Conservation (phyloP, 1,140 invertebrate genomes). For the Pygmarrhopalites habei region DNA sequence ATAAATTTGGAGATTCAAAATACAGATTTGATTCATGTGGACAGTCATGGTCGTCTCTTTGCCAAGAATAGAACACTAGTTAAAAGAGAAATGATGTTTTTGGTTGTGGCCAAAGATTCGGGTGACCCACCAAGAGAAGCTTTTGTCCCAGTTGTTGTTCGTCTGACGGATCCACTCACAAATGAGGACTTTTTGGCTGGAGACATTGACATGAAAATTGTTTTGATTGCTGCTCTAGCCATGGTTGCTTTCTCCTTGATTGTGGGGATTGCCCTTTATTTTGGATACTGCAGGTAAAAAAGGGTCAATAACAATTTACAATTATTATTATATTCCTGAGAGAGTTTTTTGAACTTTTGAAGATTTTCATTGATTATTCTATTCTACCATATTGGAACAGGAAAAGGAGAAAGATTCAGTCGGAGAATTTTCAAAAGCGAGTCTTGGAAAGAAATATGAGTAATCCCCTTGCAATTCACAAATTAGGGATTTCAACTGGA, state of each 20-base stretch:
- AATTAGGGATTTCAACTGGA: conserved; percentile 7
- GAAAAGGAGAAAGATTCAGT: conserved; percentile 38
- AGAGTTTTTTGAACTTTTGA: no score
- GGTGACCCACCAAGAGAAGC: conserved; percentile 34
- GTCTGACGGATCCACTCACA: conserved; percentile 27
- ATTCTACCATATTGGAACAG: no score
- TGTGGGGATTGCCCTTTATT: conserved; percentile 34
- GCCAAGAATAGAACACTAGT: conserved; percentile 31
- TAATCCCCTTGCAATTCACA: conserved; percentile 38
- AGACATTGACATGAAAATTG: conserved; percentile 37
- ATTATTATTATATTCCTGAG: no score
- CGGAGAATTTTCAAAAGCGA: conserved; percentile 38
- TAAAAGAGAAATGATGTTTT: conserved; percentile 40
- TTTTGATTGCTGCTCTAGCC: conserved; percentile 27
- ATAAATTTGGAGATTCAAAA: conserved; percentile 52
- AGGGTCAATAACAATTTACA: no score
- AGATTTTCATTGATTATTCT: no score
- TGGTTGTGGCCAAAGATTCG: conserved; percentile 38
- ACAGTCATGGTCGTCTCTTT: conserved; percentile 32
- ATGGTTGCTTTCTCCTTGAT: conserved; percentile 29
- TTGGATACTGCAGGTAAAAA: conserved; percentile 37
- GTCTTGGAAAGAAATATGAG: conserved; percentile 38
- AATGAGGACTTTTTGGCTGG: conserved; percentile 21
- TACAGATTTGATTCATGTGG: conserved; percentile 33
- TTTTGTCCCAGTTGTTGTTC: conserved; percentile 37